phyloP scores from a whole-genome alignment of 2,888 invertebrate genomes.

The Doris montereyensis region DNA sequence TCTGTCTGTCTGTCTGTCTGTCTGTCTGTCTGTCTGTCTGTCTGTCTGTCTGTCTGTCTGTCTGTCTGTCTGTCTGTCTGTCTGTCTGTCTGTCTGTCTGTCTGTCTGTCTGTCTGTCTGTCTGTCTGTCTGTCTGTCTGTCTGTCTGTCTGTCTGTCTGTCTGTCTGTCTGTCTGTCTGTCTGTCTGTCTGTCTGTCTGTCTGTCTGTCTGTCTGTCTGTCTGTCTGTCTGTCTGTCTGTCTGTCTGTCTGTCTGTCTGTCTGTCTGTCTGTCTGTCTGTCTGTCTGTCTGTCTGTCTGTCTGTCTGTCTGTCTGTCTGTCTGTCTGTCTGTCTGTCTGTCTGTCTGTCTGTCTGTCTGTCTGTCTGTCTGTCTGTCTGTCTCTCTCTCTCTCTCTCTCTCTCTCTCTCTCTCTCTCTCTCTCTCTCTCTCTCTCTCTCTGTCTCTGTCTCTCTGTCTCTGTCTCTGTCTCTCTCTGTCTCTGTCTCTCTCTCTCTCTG shows the following conservation, averaged over 20 bases:
- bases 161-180: conserved; percentile 34
- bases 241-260: not conserved
- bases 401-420: too few species aligned
- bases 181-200: conserved; percentile 35
- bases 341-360: conserved; percentile 3
- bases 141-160: conserved; percentile 32
- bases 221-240: conserved; percentile 13
- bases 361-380: conserved; percentile 24
- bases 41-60: conserved; percentile 33
- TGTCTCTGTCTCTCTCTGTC: too few species aligned
- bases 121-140: conserved; percentile 30
- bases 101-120: conserved; percentile 28
- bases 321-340: not conserved
- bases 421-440: too few species aligned
- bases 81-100: conserved; percentile 33
- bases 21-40: conserved; percentile 32
- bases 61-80: conserved; percentile 31
- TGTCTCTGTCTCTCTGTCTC: too few species aligned
- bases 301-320: not conserved
- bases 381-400: conserved; percentile 15
- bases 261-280: conserved; percentile 6
- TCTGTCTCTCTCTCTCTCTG: too few species aligned
- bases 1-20: conserved; percentile 26
- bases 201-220: conserved; percentile 35
- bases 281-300: not conserved